Evolutionary conservation across 2,113 vertebrate genomes (phyloP).

Genomic region (Odocoileus virginianus): DNA sequence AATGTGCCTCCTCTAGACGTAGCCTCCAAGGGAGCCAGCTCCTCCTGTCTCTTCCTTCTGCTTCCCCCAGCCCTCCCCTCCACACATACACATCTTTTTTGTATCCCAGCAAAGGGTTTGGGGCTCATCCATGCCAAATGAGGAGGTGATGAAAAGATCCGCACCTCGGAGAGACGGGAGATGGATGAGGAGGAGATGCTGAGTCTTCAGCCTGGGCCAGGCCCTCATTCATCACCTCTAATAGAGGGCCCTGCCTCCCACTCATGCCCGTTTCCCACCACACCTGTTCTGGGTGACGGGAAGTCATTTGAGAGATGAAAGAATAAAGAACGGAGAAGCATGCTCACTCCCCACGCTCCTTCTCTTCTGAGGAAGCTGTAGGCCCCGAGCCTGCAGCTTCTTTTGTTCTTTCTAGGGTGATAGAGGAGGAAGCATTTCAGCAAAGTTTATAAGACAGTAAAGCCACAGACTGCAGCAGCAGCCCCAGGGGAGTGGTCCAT

Average conservation of each 20-base stretch:
- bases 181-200: constrained; percentile 60
- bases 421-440: neutral
- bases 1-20: constrained; percentile 29
- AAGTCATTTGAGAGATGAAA: constrained; percentile 52
- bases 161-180: constrained; percentile 63
- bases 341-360: neutral
- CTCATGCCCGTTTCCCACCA: constrained; percentile 24
- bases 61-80: neutral
- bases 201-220: constrained; percentile 49
- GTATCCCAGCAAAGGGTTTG: constrained; percentile 30
- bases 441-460: neutral
- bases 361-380: neutral
- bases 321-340: neutral
- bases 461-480: neutral
- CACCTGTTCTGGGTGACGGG: constrained; percentile 53
- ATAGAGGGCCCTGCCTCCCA: constrained; percentile 6
- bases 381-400: neutral
- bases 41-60: neutral
- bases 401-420: neutral
- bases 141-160: constrained; percentile 67
- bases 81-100: neutral
- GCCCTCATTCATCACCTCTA: constrained; percentile 70
- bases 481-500: neutral
- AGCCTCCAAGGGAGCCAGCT: constrained; percentile 8
- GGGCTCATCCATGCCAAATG: constrained; percentile 14